phyloP scores from a whole-genome alignment of 2,797 vertebrate genomes.

The Moxostoma hubbsi region DNA sequence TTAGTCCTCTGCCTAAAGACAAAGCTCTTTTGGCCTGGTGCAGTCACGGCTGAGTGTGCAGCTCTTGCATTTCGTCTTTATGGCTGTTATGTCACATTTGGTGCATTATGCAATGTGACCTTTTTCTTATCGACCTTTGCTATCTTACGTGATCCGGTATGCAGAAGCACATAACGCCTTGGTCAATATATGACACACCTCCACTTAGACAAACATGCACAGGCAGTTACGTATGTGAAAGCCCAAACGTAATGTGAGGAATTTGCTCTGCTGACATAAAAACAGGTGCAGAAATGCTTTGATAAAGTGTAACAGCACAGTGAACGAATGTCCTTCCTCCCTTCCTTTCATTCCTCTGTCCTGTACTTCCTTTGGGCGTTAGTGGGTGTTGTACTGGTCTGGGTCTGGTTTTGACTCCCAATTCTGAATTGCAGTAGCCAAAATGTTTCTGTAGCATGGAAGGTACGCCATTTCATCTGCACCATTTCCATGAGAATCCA shows the following conservation, averaged over 20 bases:
- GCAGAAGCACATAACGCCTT: conserved; percentile 10
- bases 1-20: conserved; percentile 39
- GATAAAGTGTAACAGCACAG: conserved; percentile 34
- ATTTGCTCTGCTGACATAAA: conserved; percentile 52
- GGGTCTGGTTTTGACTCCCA: no score
- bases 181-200: conserved; percentile 22
- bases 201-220: conserved; percentile 21
- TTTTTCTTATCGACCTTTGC: conserved; percentile 73
- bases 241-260: conserved; percentile 14
- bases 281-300: conserved; percentile 61
- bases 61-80: conserved; percentile 37
- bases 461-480: background rate
- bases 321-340: background rate
- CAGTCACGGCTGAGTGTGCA: conserved; percentile 18
- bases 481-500: background rate
- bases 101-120: conserved; percentile 71
- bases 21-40: conserved; percentile 53
- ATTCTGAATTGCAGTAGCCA: background rate
- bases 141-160: conserved; percentile 3
- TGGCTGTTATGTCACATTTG: conserved; percentile 62
- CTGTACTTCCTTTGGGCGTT: conserved; percentile 1
- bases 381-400: no score
- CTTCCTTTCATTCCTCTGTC: conserved; percentile 3
- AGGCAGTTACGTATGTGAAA: conserved; percentile 60
- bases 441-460: background rate